These are phyloP conservation scores for Serranus cabrilla DNA, from an alignment of 2,797 vertebrate genomes.

Conservation along the genomic window DNA sequence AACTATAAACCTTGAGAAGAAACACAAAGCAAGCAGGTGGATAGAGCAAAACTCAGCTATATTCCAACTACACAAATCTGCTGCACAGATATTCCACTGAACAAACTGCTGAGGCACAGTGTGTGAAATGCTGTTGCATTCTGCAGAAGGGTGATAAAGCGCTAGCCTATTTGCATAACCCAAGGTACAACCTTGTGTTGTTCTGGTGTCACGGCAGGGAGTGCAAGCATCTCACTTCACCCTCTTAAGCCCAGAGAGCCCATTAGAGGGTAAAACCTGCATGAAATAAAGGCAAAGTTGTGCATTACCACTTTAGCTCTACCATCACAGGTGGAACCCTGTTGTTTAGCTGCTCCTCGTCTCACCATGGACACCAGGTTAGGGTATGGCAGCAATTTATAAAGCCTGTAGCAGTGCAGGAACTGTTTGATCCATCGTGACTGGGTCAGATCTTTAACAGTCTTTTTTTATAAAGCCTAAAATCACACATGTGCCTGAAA, in stretches of 20 bases:
- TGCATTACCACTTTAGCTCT: slow-evolving; percentile 12
- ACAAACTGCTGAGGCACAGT: slow-evolving; percentile 32
- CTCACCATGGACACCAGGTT: slow-evolving; percentile 17
- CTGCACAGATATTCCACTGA: slow-evolving; percentile 21
- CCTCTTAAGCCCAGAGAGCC: slow-evolving; percentile 2
- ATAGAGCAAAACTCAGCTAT: not conserved
- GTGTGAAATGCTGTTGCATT: slow-evolving; percentile 30
- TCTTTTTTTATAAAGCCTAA: not conserved
- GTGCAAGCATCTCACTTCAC: slow-evolving; percentile 16
- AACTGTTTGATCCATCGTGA: not conserved
- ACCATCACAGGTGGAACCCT: slow-evolving; percentile 22
- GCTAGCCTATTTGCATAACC: slow-evolving; percentile 24
- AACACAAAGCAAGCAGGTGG: slow-evolving; percentile 8
- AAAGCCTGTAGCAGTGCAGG: not conserved
- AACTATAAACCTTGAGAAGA: slow-evolving; percentile 13
- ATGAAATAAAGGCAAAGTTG: slow-evolving; percentile 32
- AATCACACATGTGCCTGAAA: not conserved
- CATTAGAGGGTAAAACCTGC: slow-evolving; percentile 32
- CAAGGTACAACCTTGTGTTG: slow-evolving; percentile 21
- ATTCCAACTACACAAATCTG: slow-evolving; percentile 12
- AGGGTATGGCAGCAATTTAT: slow-evolving; percentile 1
- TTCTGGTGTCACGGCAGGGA: slow-evolving; percentile 29
- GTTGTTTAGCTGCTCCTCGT: slow-evolving; percentile 13
- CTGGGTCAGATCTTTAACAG: slow-evolving; percentile 8
- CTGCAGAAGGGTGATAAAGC: slow-evolving; percentile 35